phyloP scores from a whole-genome alignment of 2,113 vertebrate species.

The Myanophis thanlyinensis region DNA sequence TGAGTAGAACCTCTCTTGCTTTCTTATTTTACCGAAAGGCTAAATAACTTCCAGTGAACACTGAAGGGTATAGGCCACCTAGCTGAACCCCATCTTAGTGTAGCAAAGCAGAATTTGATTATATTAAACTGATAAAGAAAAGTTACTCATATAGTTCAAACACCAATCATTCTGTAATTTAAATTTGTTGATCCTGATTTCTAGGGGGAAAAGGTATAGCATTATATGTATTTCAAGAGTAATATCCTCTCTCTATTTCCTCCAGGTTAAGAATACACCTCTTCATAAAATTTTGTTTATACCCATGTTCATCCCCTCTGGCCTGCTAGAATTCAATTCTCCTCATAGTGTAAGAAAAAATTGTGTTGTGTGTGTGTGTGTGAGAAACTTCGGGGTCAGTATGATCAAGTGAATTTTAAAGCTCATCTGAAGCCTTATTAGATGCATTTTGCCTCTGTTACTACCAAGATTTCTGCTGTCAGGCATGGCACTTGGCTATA shows the following conservation, averaged over 20 bases:
- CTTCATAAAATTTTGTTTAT: background rate
- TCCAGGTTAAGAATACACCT: background rate
- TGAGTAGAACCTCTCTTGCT: background rate
- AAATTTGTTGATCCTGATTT: background rate
- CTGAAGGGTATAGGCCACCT: background rate
- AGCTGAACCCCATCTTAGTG: background rate
- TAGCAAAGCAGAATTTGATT: background rate
- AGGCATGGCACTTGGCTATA: background rate
- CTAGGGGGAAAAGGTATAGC: background rate
- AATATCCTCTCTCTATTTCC: background rate
- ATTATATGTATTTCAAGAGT: background rate
- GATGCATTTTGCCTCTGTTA: background rate
- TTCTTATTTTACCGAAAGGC: background rate
- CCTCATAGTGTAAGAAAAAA: background rate
- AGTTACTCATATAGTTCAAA: background rate
- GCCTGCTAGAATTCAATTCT: background rate
- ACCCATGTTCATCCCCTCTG: background rate
- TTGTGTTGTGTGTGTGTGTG: background rate
- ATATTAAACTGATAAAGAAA: background rate
- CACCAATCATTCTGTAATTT: background rate
- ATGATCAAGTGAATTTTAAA: background rate
- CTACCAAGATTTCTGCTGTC: background rate
- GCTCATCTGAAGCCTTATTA: background rate
- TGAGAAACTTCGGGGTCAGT: background rate
- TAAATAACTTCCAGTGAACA: background rate